These are phyloP conservation scores for Rhyzopertha dominica DNA, from an alignment of 1,140 invertebrate genomes.

Conservation along the genomic window DNA sequence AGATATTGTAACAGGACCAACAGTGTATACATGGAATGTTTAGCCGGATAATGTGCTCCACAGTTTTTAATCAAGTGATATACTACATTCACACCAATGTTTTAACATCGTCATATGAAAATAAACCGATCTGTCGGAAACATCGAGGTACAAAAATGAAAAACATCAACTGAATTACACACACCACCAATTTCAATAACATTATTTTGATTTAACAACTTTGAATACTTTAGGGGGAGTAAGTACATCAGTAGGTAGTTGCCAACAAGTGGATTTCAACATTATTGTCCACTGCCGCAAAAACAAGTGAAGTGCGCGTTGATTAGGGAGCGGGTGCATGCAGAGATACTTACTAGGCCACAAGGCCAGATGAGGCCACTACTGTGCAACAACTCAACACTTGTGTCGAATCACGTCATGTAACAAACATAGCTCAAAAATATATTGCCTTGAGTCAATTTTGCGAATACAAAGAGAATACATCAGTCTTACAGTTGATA, in stretches of 20 bases:
- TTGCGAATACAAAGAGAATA: constrained; percentile 40
- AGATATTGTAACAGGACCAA: constrained; percentile 47
- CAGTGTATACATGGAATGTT: constrained; percentile 47
- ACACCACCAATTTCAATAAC: constrained; percentile 3
- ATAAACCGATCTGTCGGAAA: constrained; percentile 37
- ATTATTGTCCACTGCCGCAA: constrained; percentile 42
- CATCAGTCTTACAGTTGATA: constrained; percentile 41
- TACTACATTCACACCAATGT: constrained; percentile 37
- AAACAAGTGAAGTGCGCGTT: constrained; percentile 34
- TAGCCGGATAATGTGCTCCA: constrained; percentile 47
- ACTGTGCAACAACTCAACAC: constrained; percentile 21
- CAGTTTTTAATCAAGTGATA: constrained; percentile 40
- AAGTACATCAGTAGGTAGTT: constrained; percentile 33
- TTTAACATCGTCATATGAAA: constrained; percentile 42
- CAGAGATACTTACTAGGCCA: constrained; percentile 18
- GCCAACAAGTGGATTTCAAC: constrained; percentile 40
- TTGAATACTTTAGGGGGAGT: constrained; percentile 40
- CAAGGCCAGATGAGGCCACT: constrained; percentile 14
- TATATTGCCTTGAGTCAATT: constrained; percentile 44
- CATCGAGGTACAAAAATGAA: constrained; percentile 26
- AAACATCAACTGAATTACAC: constrained; percentile 27
- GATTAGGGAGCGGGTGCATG: constrained; percentile 28
- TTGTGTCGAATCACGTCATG: constrained; percentile 30
- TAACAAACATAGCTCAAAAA: constrained; percentile 45
- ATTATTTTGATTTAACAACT: constrained; percentile 43